These are phyloP conservation scores for Cepaea nemoralis DNA, from an alignment of 1,140 invertebrate genomes.

Conservation along the genomic window DNA sequence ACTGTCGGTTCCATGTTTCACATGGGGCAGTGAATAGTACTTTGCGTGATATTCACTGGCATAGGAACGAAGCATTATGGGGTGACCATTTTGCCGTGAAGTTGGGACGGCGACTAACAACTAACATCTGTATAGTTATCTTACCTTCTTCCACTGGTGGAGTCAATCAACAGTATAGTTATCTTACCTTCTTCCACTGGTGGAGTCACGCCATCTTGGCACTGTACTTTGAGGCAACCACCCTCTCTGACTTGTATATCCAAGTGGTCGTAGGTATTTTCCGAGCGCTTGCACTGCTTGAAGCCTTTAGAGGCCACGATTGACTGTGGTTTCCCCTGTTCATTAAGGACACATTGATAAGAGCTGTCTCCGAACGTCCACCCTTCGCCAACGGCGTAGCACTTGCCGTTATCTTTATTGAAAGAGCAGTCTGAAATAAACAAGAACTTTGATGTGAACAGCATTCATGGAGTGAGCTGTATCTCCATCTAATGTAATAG, in stretches of 20 bases:
- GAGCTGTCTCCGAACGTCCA: neutral
- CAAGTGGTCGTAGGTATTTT: neutral
- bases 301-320: neutral
- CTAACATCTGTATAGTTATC: no score
- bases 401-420: neutral
- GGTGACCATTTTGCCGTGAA: no score
- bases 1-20: no score
- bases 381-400: neutral
- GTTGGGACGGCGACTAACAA: no score
- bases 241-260: neutral
- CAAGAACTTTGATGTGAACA: no score
- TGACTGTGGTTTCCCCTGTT: neutral
- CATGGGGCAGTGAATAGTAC: no score
- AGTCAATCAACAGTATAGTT: no score
- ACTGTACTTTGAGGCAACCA: neutral
- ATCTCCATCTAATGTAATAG: no score
- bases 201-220: neutral
- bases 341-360: neutral
- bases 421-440: neutral
- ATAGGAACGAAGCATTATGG: no score
- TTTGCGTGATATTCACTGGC: no score
- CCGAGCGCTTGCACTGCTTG: neutral
- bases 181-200: neutral
- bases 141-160: neutral
- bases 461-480: no score